These are phyloP conservation scores for Nesidiocoris tenuis DNA, from an alignment of 2,888 invertebrate species.

Conservation along the genomic window DNA sequence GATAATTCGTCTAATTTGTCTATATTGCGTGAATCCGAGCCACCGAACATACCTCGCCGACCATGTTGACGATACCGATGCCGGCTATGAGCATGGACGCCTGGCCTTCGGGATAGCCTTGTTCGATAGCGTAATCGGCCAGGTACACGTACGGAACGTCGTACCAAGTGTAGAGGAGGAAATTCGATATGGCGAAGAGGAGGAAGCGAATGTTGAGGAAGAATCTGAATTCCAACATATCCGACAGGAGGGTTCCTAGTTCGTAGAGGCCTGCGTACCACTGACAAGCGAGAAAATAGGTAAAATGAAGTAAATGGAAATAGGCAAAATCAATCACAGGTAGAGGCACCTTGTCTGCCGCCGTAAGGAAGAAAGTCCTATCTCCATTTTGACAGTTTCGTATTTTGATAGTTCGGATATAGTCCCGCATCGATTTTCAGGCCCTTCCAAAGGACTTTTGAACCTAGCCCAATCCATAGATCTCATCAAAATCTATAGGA, in stretches of 20 bases:
- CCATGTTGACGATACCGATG: constrained; percentile 83
- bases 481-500: too few relatives aligned
- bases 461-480: too few relatives aligned
- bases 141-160: constrained; percentile 92
- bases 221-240: constrained; percentile 79
- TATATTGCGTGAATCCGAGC: constrained; percentile 1
- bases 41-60: constrained; percentile 73
- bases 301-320: neutral
- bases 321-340: too few relatives aligned
- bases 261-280: constrained; percentile 75
- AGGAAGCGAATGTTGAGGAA: constrained; percentile 72
- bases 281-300: constrained; percentile 53
- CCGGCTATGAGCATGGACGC: constrained; percentile 81
- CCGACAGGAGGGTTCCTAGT: constrained; percentile 72
- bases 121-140: constrained; percentile 72
- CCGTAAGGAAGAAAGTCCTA: too few relatives aligned
- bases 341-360: too few relatives aligned
- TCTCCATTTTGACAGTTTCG: too few relatives aligned
- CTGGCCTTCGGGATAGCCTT: constrained; percentile 70
- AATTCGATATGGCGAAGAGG: constrained; percentile 82
- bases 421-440: too few relatives aligned
- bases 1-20: neutral
- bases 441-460: too few relatives aligned
- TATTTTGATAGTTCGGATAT: too few relatives aligned
- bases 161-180: constrained; percentile 87